Evolutionary conservation across 2,888 invertebrate genomes (phyloP), one percentile per base, ranked within the genome.

Genomic region (Yponomeuta plumbellus): DNA sequence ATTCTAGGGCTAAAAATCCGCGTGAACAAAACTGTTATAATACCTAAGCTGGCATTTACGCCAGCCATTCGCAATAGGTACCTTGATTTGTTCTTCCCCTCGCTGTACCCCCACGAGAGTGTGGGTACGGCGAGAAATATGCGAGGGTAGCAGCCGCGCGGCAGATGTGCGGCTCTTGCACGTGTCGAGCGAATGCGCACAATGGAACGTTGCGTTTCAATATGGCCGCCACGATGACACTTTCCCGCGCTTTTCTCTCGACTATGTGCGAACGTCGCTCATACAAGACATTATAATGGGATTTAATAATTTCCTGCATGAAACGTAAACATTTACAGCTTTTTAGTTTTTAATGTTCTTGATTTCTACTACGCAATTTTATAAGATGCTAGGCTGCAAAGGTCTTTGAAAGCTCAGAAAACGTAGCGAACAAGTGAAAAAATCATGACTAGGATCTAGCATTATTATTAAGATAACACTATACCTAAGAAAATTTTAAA

Each of bases 171-270:
- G 39, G 39, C 65, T 34, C 23, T 52, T 21, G 23, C 64, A 64
- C 64, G 64, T 64, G 66, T 58, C 76, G 76, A 72, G 72, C 82
- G 75, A 73, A 73, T 76, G 76, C 77, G 83, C 81, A 89, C 86
- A 89, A 89, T 85, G 82, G 83, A 84, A 83, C 86, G 81, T 81
- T 77, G 26, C 65, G 57, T 77, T 72, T 76, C 79, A 88, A 87
- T 72, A 88, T 86, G 88, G 86, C 85, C 77, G 77, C 72, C 75
- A 70, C 69, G 75, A 81, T 83, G 80, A 82, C 61, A 80, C 82
- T 83, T 87, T 86, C 87, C 87, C 86, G 88, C 86, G 83, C 83
- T 86, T 86, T 86, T 83, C 67, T 64, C 57, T 63, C 23, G 63
- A 66, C n/a, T 66, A 20, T 58, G 66, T 59, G 39, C n/a, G 59